Evolutionary conservation across 2,113 vertebrate genomes (phyloP).

Genomic region (Oreocharis arfaki): DNA sequence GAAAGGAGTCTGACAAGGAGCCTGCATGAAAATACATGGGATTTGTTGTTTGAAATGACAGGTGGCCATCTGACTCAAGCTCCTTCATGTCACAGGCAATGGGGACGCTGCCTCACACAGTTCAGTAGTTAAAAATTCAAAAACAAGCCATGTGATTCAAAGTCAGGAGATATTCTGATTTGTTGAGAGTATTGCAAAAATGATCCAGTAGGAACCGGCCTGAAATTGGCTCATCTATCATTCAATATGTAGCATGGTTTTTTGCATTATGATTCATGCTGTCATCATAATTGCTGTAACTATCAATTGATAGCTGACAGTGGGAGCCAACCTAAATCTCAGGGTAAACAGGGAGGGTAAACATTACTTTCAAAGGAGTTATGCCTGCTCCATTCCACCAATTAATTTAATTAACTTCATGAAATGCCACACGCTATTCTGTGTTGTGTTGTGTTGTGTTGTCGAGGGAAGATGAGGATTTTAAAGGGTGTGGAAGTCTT

Average conservation of each 20-base stretch:
- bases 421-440: background rate
- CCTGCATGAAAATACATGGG: background rate
- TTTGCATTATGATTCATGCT: conserved; percentile 30
- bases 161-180: background rate
- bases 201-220: background rate
- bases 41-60: background rate
- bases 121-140: background rate
- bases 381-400: background rate
- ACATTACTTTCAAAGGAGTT: background rate
- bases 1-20: background rate
- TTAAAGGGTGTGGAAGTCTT: background rate
- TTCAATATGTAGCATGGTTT: conserved; percentile 6
- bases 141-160: background rate
- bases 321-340: background rate
- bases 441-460: background rate
- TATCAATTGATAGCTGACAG: background rate
- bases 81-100: background rate
- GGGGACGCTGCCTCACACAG: background rate
- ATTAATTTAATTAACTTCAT: background rate
- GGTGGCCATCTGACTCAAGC: background rate
- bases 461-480: background rate
- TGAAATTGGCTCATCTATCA: background rate
- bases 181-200: background rate
- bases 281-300: background rate
- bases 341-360: background rate